Conservation (phyloP, 2,797 vertebrate genomes). For the Siniperca scherzeri region DNA sequence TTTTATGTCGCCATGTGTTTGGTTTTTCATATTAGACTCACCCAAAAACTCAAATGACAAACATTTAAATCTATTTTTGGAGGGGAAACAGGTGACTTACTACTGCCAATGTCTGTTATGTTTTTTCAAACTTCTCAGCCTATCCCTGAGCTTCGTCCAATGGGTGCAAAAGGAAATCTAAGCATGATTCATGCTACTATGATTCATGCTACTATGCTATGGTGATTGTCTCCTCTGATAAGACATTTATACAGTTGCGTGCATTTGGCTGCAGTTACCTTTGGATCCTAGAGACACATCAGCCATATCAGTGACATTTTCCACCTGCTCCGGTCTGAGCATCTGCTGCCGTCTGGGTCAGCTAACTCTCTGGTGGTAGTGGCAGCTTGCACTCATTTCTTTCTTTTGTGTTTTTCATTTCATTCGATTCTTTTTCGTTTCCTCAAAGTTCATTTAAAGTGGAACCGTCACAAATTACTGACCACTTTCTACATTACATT, state of each 20-base stretch:
- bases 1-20: no score
- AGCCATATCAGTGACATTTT: slow-evolving; percentile 44
- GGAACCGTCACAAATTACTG: background rate
- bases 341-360: slow-evolving; percentile 42
- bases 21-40: no score
- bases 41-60: no score
- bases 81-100: no score
- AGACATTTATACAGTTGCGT: background rate
- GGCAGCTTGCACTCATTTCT: background rate
- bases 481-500: background rate
- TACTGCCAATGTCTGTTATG: no score
- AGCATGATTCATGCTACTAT: background rate
- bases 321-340: slow-evolving; percentile 44
- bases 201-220: no score
- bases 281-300: slow-evolving; percentile 32
- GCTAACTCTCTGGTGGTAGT: slow-evolving; percentile 2
- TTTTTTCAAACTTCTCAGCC: background rate
- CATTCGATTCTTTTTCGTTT: background rate
- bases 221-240: slow-evolving; percentile 3
- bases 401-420: background rate
- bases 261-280: slow-evolving; percentile 35
- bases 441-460: slow-evolving; percentile 12
- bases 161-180: background rate
- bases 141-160: background rate
- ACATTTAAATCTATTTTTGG: background rate